Conservation (phyloP, 2,797 vertebrate genomes). For the Amblyraja radiata region DNA sequence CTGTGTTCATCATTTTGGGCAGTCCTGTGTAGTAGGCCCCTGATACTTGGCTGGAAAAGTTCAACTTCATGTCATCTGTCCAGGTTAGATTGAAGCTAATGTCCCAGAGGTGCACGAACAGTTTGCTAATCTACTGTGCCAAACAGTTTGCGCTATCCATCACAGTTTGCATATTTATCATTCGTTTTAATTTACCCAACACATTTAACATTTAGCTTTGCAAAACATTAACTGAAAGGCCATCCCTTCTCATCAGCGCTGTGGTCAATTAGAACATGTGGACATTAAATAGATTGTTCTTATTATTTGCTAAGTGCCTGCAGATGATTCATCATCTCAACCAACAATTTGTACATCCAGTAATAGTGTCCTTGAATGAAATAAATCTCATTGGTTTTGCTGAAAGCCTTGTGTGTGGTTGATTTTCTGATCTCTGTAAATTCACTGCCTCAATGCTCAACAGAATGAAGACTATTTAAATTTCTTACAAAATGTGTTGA, state of each 20-base stretch:
- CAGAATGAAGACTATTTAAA: not conserved
- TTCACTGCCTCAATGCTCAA: constrained; percentile 1
- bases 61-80: not conserved
- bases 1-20: not conserved
- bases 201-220: too few species aligned
- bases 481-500: not conserved
- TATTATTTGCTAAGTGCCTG: too few species aligned
- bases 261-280: constrained; percentile 3
- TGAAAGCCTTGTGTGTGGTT: constrained; percentile 15
- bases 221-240: too few species aligned
- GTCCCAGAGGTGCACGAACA: not conserved
- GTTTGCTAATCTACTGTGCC: not conserved
- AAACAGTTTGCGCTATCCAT: not conserved
- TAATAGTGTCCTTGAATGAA: too few species aligned
- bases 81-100: constrained; percentile 5
- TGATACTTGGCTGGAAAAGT: constrained; percentile 24
- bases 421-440: not conserved
- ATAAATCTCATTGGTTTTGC: constrained; percentile 2
- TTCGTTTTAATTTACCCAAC: constrained; percentile 1
- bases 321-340: constrained; percentile 15
- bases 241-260: too few species aligned
- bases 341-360: constrained; percentile 30
- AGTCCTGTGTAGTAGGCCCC: not conserved
- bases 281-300: constrained; percentile 29
- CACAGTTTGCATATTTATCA: not conserved